Conservation (phyloP, 2,113 vertebrate genomes). For the Amblyopsis rosae region DNA sequence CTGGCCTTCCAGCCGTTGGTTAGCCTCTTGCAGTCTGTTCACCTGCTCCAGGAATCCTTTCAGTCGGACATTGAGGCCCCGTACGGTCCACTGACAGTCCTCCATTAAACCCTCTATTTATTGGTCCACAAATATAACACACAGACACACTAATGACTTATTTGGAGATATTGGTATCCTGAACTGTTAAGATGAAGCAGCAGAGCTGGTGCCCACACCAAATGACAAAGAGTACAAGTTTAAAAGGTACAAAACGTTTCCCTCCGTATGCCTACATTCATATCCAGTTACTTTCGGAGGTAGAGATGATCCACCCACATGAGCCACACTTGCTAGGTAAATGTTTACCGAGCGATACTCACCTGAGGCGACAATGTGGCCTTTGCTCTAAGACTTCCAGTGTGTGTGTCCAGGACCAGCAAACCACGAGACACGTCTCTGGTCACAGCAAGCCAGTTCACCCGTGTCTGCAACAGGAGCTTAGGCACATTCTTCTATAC, state of each 20-base stretch:
- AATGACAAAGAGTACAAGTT: neutral
- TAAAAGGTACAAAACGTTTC: neutral
- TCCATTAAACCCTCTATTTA: conserved; percentile 51
- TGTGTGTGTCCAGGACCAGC: conserved; percentile 1
- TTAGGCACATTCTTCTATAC: conserved; percentile 52
- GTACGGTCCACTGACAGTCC: conserved; percentile 61
- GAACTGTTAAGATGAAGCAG: conserved; percentile 19
- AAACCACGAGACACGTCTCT: neutral
- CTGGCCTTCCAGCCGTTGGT: conserved; percentile 66
- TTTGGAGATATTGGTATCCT: conserved; percentile 15
- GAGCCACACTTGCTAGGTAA: conserved; percentile 54
- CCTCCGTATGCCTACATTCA: neutral
- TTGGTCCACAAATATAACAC: neutral
- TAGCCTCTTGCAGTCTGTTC: conserved; percentile 67
- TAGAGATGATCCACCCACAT: conserved; percentile 28
- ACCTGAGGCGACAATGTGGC: conserved; percentile 42
- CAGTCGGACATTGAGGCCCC: conserved; percentile 65
- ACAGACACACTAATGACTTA: neutral
- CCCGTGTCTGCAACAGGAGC: conserved; percentile 30
- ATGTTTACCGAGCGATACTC: conserved; percentile 71
- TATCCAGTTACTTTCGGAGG: conserved; percentile 24
- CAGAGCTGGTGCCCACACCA: neutral
- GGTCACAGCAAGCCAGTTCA: conserved; percentile 39
- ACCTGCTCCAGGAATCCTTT: conserved; percentile 74
- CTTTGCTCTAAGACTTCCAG: neutral